Conservation (phyloP, 2,113 vertebrate genomes). For the Cyprinus carpio region DNA sequence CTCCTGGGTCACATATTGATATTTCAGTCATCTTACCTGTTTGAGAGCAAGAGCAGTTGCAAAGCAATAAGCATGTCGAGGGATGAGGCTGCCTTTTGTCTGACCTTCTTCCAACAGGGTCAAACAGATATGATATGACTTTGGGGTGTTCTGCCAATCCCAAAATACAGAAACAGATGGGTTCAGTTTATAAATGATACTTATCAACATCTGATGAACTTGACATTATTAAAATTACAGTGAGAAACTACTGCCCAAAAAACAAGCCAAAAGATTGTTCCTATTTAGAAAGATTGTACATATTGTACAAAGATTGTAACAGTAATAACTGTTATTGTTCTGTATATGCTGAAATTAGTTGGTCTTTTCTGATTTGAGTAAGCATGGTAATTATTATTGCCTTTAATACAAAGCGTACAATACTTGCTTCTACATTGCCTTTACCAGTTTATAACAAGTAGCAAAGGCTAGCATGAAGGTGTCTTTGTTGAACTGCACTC, state of each 20-base stretch:
- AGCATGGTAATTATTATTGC: neutral
- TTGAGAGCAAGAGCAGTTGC: conserved; percentile 82
- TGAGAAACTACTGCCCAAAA: neutral
- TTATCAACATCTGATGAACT: neutral
- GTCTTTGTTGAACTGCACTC: conserved; percentile 81
- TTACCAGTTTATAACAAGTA: conserved; percentile 91
- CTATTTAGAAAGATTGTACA: neutral
- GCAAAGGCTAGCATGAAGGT: conserved; percentile 83
- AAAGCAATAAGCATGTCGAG: conserved; percentile 80
- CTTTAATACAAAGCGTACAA: neutral
- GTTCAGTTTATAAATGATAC: neutral
- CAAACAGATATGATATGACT: conserved; percentile 77
- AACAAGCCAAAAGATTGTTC: neutral
- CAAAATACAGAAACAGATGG: conserved; percentile 11
- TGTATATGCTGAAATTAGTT: conserved; percentile 1
- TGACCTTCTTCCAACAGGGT: conserved; percentile 81
- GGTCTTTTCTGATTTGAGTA: neutral
- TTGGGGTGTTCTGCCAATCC: conserved; percentile 77
- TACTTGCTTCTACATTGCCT: conserved; percentile 22
- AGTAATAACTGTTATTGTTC: too few relatives aligned
- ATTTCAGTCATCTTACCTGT: conserved; percentile 72
- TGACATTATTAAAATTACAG: neutral
- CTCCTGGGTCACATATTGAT: too few relatives aligned
- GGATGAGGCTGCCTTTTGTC: conserved; percentile 71
- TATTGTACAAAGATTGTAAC: too few relatives aligned